A percentile compares a stretch with the other conserved stretches of the same genome.
These are phyloP conservation scores for Sigmodon hispidus DNA, from an alignment of 2,113 vertebrate species.

Conservation along the genomic window DNA sequence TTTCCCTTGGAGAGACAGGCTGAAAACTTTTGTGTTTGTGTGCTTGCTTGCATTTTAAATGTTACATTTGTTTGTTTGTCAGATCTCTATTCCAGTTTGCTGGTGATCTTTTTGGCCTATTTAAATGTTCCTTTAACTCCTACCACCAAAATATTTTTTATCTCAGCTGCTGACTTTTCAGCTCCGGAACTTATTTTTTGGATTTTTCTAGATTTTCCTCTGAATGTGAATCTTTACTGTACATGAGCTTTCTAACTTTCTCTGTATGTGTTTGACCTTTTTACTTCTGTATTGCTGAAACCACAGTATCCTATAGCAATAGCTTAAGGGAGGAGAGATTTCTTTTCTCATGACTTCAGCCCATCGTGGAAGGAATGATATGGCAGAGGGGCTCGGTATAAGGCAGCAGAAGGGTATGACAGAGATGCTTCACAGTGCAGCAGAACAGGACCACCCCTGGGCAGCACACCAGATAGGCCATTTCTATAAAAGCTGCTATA, in stretches of 20 bases:
- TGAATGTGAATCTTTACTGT: not conserved
- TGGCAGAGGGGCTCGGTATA: not conserved
- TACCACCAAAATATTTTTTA: not conserved
- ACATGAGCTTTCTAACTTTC: not conserved
- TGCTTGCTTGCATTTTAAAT: not conserved
- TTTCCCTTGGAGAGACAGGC: too few species aligned
- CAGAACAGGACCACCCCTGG: not conserved
- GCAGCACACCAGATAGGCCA: not conserved
- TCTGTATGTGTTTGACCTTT: too few species aligned
- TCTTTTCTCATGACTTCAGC: too few species aligned
- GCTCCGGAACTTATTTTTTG: not conserved
- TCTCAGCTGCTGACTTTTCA: not conserved
- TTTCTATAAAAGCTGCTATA: too few species aligned
- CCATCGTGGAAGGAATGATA: not conserved
- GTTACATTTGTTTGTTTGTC: not conserved
- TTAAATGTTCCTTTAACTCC: not conserved
- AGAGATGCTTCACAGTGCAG: not conserved
- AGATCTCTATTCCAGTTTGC: not conserved
- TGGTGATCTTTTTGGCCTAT: not conserved
- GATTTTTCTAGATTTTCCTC: not conserved
- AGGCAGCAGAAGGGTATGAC: not conserved
- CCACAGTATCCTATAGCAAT: not conserved
- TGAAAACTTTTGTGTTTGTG: not conserved
- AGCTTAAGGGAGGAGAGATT: too few species aligned
- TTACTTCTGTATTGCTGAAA: not conserved